Evolutionary conservation across 2,113 vertebrate species (phyloP), one percentile per base, ranked within the genome.

Genomic region (Peromyscus polionotus): DNA sequence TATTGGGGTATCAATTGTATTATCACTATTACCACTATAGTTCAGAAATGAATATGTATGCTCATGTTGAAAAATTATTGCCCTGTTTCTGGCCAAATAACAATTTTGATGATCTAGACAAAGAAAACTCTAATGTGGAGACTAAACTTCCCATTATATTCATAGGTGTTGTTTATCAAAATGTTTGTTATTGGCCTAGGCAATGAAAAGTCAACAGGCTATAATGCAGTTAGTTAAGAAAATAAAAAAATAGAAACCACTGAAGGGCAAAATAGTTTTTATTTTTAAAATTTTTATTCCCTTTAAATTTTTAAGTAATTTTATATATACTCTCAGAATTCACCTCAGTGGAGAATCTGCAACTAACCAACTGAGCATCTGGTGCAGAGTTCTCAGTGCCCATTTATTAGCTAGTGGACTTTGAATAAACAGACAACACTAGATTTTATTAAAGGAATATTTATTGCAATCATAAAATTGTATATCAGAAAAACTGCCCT

Each of bases 401-500:
- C 39, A 9, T 3, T 93, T 63, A 89, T 92, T 85, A 88, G 61
- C 19, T 75, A 96, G 77, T 87, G 1, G 9, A 92, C 12, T 96
- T 93, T 90, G 24, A 76, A 36, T 95, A 67, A 91, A 94, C 51
- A 95, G 75, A 91, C 61, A 97, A 79, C 45, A 85, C 39, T 80
- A 61, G 17, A 88, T 97, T 96, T 88, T 88, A 93, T 94, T 81
- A 95, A 81, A 76, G 20, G 91, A 97, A 68, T 76, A 77, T 59
- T 95, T 98, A 96, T 68, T 98, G 76, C 77, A 84, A 42, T 85
- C 0, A 95, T 97, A 79, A 87, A 89, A 36, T 67, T n/a, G 0
- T 80, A 48, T 42, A 59, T 89, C 77, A 96, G 95, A 93, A 79
- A 68, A 87, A 96, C 61, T 91, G 90, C 31, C 36, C 61, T 76